Base-by-base conservation (phyloP, 2,888 invertebrate genomes). In the Masnerella sp. region DNA sequence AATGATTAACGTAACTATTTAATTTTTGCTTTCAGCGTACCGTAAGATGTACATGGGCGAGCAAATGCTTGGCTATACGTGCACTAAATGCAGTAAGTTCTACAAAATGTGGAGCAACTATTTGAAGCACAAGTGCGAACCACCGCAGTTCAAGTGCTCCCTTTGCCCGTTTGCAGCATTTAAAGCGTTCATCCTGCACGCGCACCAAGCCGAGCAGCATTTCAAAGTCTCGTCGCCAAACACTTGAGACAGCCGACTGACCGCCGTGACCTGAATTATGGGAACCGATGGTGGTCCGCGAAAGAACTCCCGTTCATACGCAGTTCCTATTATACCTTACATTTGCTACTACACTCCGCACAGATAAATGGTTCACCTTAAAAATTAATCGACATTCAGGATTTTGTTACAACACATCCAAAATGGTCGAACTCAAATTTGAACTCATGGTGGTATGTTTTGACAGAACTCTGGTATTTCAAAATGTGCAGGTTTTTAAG, bases 21-120 rank as follows among this genome's bases (percentile, higher is more conserved):
- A 59, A 20, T 67, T 73, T 87, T 72, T 87, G 85, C 69, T 87
- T 86, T 70, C 85, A 87, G 87, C 84, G 34, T 87, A 86, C 80
- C 87, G 87, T 65, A 87, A 87, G 82, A 86, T 87, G 80, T 87
- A 86, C 81, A 84, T 86, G 79, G 87, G 87, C 73, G 87, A 87
- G 80, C 87, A 85, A 79, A 83, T 87, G 77, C 84, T 87, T 76
- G 87, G 87, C 77, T 87, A 87, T 78, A 87, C 87, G 54, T 87
- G 87, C 80, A 85, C 85, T 71, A 87, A 87, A 79, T 87, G 87
- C 84, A 87, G 87, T 82, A 87, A 87, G 70, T 87, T 87, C 86
- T 87, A 87, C 86, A 87, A 87, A 83, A 87, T 87, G 87, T 87
- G 87, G 87, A 87, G 87, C 82, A 87, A 87, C 83, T 87, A 87